Evolutionary conservation across 1,140 invertebrate species (phyloP).

Genomic region (Anoplolepis gracilipes): DNA sequence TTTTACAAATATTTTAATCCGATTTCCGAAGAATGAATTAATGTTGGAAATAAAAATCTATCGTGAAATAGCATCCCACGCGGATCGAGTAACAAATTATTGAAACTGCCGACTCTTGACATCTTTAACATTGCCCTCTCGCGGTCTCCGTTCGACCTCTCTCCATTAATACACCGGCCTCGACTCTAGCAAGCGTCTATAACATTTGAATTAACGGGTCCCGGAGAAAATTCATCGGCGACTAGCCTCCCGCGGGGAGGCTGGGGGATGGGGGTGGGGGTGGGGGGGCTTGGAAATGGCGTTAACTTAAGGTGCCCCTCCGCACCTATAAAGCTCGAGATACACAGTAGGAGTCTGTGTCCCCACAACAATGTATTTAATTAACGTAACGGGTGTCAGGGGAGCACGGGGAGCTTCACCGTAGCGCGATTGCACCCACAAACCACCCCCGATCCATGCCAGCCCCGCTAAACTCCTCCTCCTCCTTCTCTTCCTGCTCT

Average conservation of each 20-base stretch:
- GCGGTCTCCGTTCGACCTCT: conserved; percentile 30
- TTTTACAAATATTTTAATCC: not conserved
- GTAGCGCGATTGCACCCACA: conserved; percentile 82
- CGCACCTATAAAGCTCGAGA: conserved; percentile 79
- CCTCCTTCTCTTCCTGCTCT: conserved; percentile 52
- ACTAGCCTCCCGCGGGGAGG: conserved; percentile 47
- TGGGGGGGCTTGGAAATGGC: conserved; percentile 20
- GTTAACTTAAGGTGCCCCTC: conserved; percentile 73
- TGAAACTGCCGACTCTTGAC: conserved; percentile 1
- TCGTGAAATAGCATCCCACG: not conserved
- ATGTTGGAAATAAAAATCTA: not conserved
- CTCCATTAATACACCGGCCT: conserved; percentile 48
- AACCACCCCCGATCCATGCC: conserved; percentile 78
- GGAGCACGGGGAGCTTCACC: conserved; percentile 77
- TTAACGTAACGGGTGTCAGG: conserved; percentile 85
- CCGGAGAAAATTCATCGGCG: conserved; percentile 63
- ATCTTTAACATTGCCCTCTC: not conserved
- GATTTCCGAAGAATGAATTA: not conserved
- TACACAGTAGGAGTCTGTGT: conserved; percentile 79
- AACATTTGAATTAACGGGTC: conserved; percentile 64
- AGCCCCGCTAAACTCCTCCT: conserved; percentile 72
- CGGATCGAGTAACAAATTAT: too few relatives aligned
- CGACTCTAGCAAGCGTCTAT: conserved; percentile 59
- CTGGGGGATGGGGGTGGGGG: too few relatives aligned
- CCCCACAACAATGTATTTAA: conserved; percentile 87